phyloP scores from a whole-genome alignment of 2,113 vertebrate genomes.

The Oryzias curvinotus region DNA sequence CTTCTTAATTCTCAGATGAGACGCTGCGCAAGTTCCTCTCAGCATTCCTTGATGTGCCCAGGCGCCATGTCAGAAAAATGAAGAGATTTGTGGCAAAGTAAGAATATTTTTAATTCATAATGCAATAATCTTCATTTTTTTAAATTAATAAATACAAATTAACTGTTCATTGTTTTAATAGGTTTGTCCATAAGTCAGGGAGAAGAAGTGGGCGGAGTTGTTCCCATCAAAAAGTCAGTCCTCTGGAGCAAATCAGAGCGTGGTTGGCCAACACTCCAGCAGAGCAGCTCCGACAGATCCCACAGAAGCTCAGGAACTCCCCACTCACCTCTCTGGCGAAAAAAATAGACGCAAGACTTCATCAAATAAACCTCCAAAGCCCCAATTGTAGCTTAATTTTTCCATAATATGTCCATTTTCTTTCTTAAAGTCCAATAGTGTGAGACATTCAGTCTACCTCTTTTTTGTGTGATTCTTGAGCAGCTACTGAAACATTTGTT shows the following conservation, averaged over 20 bases:
- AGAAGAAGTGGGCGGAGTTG: rapidly evolving
- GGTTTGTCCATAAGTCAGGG: too few relatives aligned
- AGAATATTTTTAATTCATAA: too few relatives aligned
- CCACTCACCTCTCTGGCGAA: constrained; percentile 6
- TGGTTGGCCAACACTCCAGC: constrained; percentile 39
- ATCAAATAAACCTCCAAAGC: constrained; percentile 18
- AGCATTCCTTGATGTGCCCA: too few relatives aligned
- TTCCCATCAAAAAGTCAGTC: constrained; percentile 2
- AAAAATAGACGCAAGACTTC: constrained; percentile 35
- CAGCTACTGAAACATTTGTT: too few relatives aligned
- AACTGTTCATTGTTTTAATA: too few relatives aligned
- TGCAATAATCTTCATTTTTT: too few relatives aligned
- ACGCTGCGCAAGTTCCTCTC: not conserved
- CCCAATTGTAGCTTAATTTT: constrained; percentile 11
- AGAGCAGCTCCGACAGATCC: constrained; percentile 40
- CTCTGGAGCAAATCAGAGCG: constrained; percentile 21
- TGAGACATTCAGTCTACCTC: too few relatives aligned
- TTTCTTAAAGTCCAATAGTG: too few relatives aligned
- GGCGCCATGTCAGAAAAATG: too few relatives aligned
- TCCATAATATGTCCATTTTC: not conserved
- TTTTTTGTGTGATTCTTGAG: too few relatives aligned
- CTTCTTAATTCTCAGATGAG: constrained; percentile 27
- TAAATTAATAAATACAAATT: too few relatives aligned
- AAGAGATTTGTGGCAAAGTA: too few relatives aligned
- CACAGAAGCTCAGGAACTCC: constrained; percentile 16